Evolutionary conservation across 2,888 invertebrate genomes (phyloP).

Genomic region (Ethmia dodecea): DNA sequence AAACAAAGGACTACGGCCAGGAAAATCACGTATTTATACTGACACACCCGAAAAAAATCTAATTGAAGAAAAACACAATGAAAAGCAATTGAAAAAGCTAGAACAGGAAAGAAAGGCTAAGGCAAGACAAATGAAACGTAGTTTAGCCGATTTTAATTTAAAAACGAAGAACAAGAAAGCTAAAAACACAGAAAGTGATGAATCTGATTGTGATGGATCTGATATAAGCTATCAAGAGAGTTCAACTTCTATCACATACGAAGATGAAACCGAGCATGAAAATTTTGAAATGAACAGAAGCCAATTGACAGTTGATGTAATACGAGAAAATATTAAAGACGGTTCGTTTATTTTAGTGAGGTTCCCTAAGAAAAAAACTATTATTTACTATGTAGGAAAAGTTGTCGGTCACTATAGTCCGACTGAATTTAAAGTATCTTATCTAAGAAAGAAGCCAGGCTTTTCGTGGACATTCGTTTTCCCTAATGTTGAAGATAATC

Average conservation of each 20-base stretch:
- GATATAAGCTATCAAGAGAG: conserved; percentile 3
- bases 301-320: background rate
- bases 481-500: conserved; percentile 11
- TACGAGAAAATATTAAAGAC: background rate
- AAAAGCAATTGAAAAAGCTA: background rate
- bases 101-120: background rate
- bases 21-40: conserved; percentile 14
- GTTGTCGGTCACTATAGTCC: conserved; percentile 11
- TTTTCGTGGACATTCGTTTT: conserved; percentile 8
- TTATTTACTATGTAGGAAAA: conserved; percentile 13
- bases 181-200: background rate
- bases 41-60: conserved; percentile 22
- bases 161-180: background rate
- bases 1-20: conserved; percentile 3
- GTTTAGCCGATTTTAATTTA: background rate
- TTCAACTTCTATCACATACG: background rate
- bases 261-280: background rate
- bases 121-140: background rate
- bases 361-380: background rate
- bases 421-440: conserved; percentile 13
- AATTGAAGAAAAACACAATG: background rate
- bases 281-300: background rate
- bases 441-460: conserved; percentile 10
- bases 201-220: background rate
- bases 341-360: background rate